Base-by-base conservation (phyloP, 2,888 invertebrate species). In the Pollenia labialis region DNA sequence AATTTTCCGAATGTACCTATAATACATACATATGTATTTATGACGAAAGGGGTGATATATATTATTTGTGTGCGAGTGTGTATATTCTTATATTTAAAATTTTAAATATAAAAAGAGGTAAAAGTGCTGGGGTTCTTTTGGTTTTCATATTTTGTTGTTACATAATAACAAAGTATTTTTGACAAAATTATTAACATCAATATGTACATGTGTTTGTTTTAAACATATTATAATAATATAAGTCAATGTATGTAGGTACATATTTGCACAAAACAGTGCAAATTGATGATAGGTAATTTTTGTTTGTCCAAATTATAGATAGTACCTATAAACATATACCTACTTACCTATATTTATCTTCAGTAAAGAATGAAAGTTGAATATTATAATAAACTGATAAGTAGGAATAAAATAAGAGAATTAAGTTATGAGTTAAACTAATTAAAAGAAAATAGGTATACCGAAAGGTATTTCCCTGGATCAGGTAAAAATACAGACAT, bases 161-260 rank as follows among this genome's bases (percentile, higher is more conserved):
- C 87, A 87, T 87, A 87, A 87, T 74, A 81, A 76, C 54, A 66
- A 14, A 72, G 80, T 84, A 77, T 72, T 87, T 87, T 84, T 87
- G 76, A 76, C 71, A 76, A 81, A 64, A 79, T 77, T 76, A 76
- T 81, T 64, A 84, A 69, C 62, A 44, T 72, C 60, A 81, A 74
- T 81, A 77, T 74, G 14, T n/a, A 42, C 56, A 44, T 60, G 48
- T 68, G 18, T 23, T 23, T 23, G 23, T 23, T 23, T 23, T 72
- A 18, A 52, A 58, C 80, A 76, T 76, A 2, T 23, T 23, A 23
- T 23, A 23, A 23, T 23, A 23, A 23, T 23, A 23, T 23, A 23
- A 23, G 23, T 23, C 23, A 23, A 23, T 23, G 23, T 18, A 18
- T 18, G 18, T n/a, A n/a, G n/a, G n/a, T n/a, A n/a, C n/a, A n/a